Conservation (phyloP, 2,888 invertebrate genomes). For the Lissonota sp. region DNA sequence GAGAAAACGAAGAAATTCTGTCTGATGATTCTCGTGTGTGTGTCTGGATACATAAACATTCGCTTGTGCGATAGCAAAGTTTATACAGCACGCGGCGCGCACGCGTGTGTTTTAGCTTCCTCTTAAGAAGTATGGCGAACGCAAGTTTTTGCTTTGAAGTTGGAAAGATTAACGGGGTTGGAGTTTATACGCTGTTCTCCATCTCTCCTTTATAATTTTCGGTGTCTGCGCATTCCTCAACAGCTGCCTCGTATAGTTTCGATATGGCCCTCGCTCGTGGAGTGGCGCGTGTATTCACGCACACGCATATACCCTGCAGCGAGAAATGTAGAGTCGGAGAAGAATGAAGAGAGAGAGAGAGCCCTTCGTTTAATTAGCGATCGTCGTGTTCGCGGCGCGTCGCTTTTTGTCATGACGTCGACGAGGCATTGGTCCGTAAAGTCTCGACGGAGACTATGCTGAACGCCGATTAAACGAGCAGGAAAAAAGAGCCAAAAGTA, state of each 20-base stretch:
- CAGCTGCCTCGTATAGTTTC: slow-evolving; percentile 65
- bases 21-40: slow-evolving; percentile 49
- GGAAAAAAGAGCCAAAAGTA: slow-evolving; percentile 8
- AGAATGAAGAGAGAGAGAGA: slow-evolving; percentile 19
- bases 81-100: slow-evolving; percentile 31
- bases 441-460: slow-evolving; percentile 56
- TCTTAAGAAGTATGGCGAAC: slow-evolving; percentile 64
- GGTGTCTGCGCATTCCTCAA: slow-evolving; percentile 77
- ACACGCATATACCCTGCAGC: slow-evolving; percentile 7
- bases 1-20: slow-evolving; percentile 45
- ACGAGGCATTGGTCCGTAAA: slow-evolving; percentile 47
- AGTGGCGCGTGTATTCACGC: slow-evolving; percentile 38
- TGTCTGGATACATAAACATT: background rate
- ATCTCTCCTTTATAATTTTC: slow-evolving; percentile 75
- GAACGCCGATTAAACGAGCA: slow-evolving; percentile 41
- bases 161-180: slow-evolving; percentile 74
- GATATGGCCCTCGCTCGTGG: slow-evolving; percentile 54
- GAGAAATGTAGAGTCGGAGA: slow-evolving; percentile 13
- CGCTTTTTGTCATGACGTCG: slow-evolving; percentile 65
- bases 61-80: background rate
- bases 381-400: slow-evolving; percentile 70
- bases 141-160: slow-evolving; percentile 80
- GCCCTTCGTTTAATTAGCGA: slow-evolving; percentile 75
- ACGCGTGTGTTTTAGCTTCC: slow-evolving; percentile 26
- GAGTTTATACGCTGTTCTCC: slow-evolving; percentile 23